Evolutionary conservation across 2,888 invertebrate genomes (phyloP).

Genomic region (Halictus ligatus): DNA sequence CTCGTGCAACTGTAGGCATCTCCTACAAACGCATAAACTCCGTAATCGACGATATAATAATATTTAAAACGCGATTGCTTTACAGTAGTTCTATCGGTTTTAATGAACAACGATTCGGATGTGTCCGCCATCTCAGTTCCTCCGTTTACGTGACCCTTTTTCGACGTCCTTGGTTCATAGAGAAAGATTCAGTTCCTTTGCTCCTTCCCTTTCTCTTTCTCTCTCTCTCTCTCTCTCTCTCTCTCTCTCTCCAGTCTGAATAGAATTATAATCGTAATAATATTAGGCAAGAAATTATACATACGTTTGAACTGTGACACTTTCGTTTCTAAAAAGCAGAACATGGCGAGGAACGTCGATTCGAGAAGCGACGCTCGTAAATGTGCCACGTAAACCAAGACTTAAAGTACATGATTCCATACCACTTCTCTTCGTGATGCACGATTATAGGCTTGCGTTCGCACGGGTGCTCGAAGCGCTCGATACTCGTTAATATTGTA

Average conservation of each 20-base stretch:
- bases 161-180: not conserved
- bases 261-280: not conserved
- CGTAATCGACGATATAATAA: conserved; percentile 3
- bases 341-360: not conserved
- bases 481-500: conserved; percentile 62
- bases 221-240: not conserved
- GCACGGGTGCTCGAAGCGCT: conserved; percentile 50
- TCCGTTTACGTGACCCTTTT: conserved; percentile 7
- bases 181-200: not conserved
- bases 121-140: not conserved
- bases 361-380: not conserved
- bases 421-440: conserved; percentile 38
- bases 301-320: conserved; percentile 1
- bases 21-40: conserved; percentile 7
- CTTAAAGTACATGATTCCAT: conserved; percentile 22
- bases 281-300: conserved; percentile 5
- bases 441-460: conserved; percentile 53
- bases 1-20: not conserved
- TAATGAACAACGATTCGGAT: conserved; percentile 4
- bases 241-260: not conserved
- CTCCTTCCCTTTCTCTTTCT: not conserved
- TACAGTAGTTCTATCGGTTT: conserved; percentile 33
- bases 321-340: not conserved
- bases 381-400: conserved; percentile 27
- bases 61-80: conserved; percentile 40